Evolutionary conservation across 1,140 invertebrate species (phyloP).

Genomic region (Microvelia longipes): DNA sequence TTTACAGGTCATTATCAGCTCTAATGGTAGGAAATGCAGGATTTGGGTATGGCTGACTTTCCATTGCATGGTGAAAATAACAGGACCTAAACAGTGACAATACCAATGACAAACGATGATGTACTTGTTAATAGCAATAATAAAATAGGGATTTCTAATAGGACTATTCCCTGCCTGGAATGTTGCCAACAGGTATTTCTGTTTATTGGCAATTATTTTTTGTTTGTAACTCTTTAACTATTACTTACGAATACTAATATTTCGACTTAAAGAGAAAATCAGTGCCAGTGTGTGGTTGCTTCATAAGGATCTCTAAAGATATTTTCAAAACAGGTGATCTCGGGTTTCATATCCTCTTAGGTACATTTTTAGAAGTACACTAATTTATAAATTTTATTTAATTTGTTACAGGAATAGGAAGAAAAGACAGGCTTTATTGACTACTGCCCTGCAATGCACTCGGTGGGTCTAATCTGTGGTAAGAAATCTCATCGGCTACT

Average conservation of each 20-base stretch:
- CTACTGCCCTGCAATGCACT: slow-evolving; percentile 50
- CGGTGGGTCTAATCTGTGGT: slow-evolving; percentile 44
- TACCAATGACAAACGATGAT: slow-evolving; percentile 12
- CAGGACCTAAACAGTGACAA: slow-evolving; percentile 2
- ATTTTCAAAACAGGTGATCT: too few species aligned
- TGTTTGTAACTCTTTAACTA: too few species aligned
- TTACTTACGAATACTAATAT: too few species aligned
- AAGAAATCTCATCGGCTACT: slow-evolving; percentile 39
- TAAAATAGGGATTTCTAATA: slow-evolving; percentile 8
- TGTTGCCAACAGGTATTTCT: slow-evolving; percentile 41
- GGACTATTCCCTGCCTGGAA: slow-evolving; percentile 25
- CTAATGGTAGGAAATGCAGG: slow-evolving; percentile 6
- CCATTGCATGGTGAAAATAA: slow-evolving; percentile 4
- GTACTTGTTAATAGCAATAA: slow-evolving; percentile 9
- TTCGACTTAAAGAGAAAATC: too few species aligned
- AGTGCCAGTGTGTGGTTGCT: too few species aligned
- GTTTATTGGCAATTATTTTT: too few species aligned
- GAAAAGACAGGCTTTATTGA: slow-evolving; percentile 38
- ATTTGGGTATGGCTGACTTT: slow-evolving; percentile 14
- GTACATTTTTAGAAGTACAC: too few species aligned
- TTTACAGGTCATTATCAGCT: too few species aligned
- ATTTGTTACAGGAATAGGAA: too few species aligned
- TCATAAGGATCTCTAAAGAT: too few species aligned
- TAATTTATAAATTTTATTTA: too few species aligned
- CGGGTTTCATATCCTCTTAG: too few species aligned